Conservation (phyloP, 2,113 vertebrate genomes). For the Pitta sordida region DNA sequence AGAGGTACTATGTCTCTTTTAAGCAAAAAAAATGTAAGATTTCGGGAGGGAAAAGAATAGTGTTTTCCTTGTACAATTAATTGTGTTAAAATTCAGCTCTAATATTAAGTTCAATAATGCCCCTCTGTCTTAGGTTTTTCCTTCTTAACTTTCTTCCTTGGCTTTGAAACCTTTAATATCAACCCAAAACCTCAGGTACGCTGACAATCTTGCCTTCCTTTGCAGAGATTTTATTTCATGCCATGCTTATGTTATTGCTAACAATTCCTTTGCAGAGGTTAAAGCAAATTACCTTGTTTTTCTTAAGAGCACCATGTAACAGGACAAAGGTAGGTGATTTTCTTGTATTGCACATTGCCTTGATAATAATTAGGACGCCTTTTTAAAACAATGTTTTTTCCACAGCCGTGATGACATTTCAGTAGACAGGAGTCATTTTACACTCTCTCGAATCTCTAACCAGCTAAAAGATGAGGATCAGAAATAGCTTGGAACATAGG, state of each 20-base stretch:
- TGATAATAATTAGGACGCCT: not conserved
- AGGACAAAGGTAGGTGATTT: not conserved
- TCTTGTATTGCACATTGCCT: not conserved
- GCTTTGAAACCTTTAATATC: not conserved
- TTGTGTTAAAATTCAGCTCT: not conserved
- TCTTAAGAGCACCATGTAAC: not conserved
- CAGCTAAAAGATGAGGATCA: not conserved
- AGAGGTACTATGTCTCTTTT: not conserved
- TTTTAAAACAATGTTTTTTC: not conserved
- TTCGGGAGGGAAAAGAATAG: not conserved
- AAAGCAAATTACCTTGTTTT: not conserved
- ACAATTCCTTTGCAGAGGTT: not conserved
- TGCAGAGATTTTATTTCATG: not conserved
- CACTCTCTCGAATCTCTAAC: not conserved
- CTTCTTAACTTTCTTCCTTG: not conserved
- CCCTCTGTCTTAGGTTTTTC: not conserved
- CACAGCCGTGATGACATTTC: not conserved
- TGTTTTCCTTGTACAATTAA: not conserved
- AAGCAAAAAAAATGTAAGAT: not conserved
- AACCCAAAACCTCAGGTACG: not conserved
- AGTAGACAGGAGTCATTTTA: not conserved
- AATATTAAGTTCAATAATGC: not conserved
- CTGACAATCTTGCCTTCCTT: not conserved
- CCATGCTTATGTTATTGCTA: not conserved
- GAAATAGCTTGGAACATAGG: slow-evolving; percentile 1